A percentile compares a stretch with the other conserved stretches of the same genome.
Evolutionary conservation across 2,113 vertebrate species (phyloP).

Genomic region (Helogale parvula): DNA sequence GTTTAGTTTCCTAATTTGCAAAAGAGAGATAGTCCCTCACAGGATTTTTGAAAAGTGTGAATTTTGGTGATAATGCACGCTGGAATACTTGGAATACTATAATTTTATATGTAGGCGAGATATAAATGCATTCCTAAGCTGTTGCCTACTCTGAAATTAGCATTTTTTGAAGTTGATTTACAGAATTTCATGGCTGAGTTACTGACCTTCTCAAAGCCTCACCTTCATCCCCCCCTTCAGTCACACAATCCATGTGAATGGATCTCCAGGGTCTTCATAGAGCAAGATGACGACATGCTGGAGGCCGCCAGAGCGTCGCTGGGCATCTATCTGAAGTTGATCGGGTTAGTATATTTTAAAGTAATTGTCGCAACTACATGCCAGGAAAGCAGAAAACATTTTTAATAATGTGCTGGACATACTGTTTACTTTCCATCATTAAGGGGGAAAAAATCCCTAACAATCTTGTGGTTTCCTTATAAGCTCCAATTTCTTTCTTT

Average conservation of each 20-base stretch:
- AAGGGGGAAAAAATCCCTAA: background rate
- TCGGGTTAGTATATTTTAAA: slow-evolving; percentile 83
- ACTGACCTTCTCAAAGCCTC: slow-evolving; percentile 86
- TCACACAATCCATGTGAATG: slow-evolving; percentile 88
- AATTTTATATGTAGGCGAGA: background rate
- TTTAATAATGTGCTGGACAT: background rate
- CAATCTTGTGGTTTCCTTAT: background rate
- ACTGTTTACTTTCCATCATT: background rate
- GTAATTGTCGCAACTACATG: background rate
- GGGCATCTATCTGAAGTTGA: slow-evolving; percentile 87
- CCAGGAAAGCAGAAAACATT: background rate
- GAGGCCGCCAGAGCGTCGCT: slow-evolving; percentile 92
- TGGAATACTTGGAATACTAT: background rate
- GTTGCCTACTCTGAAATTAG: background rate
- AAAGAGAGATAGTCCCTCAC: background rate
- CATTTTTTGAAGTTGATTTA: slow-evolving; percentile 72
- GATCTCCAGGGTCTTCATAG: slow-evolving; percentile 91
- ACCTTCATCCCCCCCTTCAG: slow-evolving; percentile 57
- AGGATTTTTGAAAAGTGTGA: background rate
- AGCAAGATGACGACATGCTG: slow-evolving; percentile 98
- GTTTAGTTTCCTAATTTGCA: background rate
- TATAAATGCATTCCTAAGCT: background rate
- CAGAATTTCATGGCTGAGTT: slow-evolving; percentile 83
- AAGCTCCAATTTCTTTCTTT: background rate
- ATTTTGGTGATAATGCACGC: background rate